phyloP scores from a whole-genome alignment of 2,113 vertebrate genomes.

The Scomber japonicus region DNA sequence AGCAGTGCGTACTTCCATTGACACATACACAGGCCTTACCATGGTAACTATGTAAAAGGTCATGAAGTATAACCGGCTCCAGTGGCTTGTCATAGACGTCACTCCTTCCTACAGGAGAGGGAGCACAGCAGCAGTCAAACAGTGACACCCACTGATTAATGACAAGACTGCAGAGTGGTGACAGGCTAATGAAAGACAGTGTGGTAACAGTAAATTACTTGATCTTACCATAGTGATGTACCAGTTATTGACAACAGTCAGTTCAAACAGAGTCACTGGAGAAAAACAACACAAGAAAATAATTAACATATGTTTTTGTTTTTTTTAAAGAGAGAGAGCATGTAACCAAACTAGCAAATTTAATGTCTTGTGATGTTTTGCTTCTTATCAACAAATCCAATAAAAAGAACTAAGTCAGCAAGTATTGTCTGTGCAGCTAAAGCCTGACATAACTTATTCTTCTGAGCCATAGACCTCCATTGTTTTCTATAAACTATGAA shows the following conservation, averaged over 20 bases:
- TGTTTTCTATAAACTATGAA: not conserved
- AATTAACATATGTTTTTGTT: not conserved
- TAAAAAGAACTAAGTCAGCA: not conserved
- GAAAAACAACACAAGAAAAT: not conserved
- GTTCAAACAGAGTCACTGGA: constrained; percentile 96
- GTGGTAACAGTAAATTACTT: not conserved
- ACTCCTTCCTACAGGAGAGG: constrained; percentile 91
- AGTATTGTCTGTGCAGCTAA: not conserved
- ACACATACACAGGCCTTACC: constrained; percentile 82
- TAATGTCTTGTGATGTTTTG: too few species aligned
- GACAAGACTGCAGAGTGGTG: not conserved
- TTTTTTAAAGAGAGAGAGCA: too few species aligned
- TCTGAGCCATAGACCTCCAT: not conserved
- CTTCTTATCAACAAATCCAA: not conserved
- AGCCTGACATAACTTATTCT: not conserved
- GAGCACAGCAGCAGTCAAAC: constrained; percentile 39
- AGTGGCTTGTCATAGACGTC: constrained; percentile 95
- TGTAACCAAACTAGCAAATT: not conserved
- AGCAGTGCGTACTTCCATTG: not conserved
- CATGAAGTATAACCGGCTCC: constrained; percentile 99
- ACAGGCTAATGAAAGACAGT: not conserved
- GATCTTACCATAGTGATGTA: constrained; percentile 97
- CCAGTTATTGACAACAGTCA: constrained; percentile 99
- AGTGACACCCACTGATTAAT: not conserved
- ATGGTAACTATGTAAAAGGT: constrained; percentile 99